Base-by-base conservation (phyloP, 2,113 vertebrate genomes). In the Notiomystis cincta region DNA sequence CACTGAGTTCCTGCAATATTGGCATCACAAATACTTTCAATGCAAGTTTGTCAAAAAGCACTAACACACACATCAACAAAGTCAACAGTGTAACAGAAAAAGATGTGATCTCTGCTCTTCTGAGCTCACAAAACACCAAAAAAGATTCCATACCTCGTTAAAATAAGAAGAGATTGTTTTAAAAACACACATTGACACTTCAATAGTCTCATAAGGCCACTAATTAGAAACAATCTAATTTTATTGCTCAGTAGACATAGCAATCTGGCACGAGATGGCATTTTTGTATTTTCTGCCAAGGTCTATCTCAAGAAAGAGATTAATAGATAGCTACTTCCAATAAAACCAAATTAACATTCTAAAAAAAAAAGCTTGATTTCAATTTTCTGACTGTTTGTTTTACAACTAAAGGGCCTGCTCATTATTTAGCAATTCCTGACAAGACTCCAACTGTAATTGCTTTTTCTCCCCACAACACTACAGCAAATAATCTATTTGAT, bases 41-140 rank as follows among this genome's bases (percentile, higher is more conserved):
- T 3, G 10, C 22, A 66, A 28, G 45, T 30, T 57, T 27, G 37
- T 51, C 35, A 58, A 50, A 72, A 87, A 37, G 3, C 23, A n/a
- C 17, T 3, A 11, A 72, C 11, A 57, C 3, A 50, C 7, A 0
- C 7, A 37, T 4, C 3, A 3, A 64, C 13, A 37, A 56, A 86
- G 23, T 11, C 24, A 81, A 64, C 7, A 62, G 33, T 1, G 11
- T 8, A 53, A 40, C 18, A 50, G 7, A n/a, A 38, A 75, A 65
- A 50, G 37, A 57, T 70, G 27, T 12, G 27, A 30, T 30, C 40
- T 48, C 45, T 48, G 28, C 30, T 27, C 66, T 37, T 33, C 18
- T n/a, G 24, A 69, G 58, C 31, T 56, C 13, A 20, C 8, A 47
- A 47, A 62, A 44, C 11, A 66, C 10, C 2, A 2, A 12, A 27